Base-by-base conservation (phyloP, 2,888 invertebrate genomes). In the Lithophane socia region DNA sequence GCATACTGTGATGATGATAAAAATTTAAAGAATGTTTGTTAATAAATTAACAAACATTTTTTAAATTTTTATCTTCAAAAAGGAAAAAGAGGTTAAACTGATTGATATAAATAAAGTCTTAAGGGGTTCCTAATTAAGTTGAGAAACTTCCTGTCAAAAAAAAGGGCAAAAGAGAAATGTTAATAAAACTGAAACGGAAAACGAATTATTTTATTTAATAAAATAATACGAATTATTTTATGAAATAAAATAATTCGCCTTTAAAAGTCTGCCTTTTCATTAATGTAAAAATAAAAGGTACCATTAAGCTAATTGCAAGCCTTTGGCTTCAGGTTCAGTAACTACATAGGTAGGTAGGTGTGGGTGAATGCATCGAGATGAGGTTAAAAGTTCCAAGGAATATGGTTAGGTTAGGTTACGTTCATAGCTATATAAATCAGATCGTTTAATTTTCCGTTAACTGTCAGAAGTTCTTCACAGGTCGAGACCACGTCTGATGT, bases 91-190 rank as follows among this genome's bases (percentile, higher is more conserved):
- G 49, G 13, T 60, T 60, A 68, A 47, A 66, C 66, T 78, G 68
- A 84, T 84, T 82, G 74, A 84, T 66, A 42, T 52, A 75, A 80
- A 56, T 64, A 84, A 66, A 72, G 56, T 61, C 76, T 69, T 63
- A 69, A 69, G 85, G 81, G 72, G 72, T 47, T 76, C 61, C 47
- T 72, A 85, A 83, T 72, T 66, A 69, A 81, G 61, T 81, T 71
- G 42, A 52, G 47, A 76, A 82, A 72, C 65, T 69, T 81, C 67
- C 64, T 76, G 68, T 54, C 47, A 61, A n/a, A 69, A 70, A 84
- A 61, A 76, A 69, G 56, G 56, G 60, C 10, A 68, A 72, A 64
- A 72, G 58, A 68, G 64, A 71, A 80, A 18, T 65, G n/a, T n/a
- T 75, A 24, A 42, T 75, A 67, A 71, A 82, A 80, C 61, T 74